Base-by-base conservation (phyloP, 1,140 invertebrate genomes). In the Thereuonema tuberculata region DNA sequence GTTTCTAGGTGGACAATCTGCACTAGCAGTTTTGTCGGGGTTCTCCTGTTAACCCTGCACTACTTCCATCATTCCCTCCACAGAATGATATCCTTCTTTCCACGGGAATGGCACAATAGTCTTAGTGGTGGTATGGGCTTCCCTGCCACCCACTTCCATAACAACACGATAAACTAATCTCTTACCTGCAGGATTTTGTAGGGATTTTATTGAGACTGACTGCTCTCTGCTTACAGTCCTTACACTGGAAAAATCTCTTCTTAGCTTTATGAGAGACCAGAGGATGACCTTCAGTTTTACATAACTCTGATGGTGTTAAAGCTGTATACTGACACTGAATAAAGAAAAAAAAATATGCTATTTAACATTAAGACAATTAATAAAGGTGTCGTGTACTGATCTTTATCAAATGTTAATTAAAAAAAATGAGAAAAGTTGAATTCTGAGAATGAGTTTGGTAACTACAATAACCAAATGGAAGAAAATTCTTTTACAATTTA, bases 211-310 rank as follows among this genome's bases (percentile, higher is more conserved):
- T 82, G 24, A 93, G 77, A 47, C 82, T 82, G 49, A 84, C 78
- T 1, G 86, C 91, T 65, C 91, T 80, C 67, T 88, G 86, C 28
- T 81, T 83, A 73, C 93, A 97, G 68, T 90, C 81, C 24, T 78
- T 78, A 74, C 93, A 96, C 71, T 87, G 86, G 72, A 93, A 97
- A 72, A 95, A 96, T 61, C 89, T 78, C 68, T 95, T 95, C 20
- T 82, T 78, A 0, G 86, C 84, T 62, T 76, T 70, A 69, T 90
- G 82, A 12, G 85, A 77, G 1, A 86, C 79, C 0, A 93, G 67
- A 0, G 80, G 78, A 76, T 97, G 93, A 43, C 80, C 76, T 66
- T 91, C 82, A 63, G 82, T 76, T 71, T 89, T 91, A 68, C 93
- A 97, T 2, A 80, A 72, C 57, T 94, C 88, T 5, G 85, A 81